Percentiles rank a stretch among this genome's conserved stretches.
phyloP scores from a whole-genome alignment of 2,888 invertebrate species.

The Gnatocerus cornutus region DNA sequence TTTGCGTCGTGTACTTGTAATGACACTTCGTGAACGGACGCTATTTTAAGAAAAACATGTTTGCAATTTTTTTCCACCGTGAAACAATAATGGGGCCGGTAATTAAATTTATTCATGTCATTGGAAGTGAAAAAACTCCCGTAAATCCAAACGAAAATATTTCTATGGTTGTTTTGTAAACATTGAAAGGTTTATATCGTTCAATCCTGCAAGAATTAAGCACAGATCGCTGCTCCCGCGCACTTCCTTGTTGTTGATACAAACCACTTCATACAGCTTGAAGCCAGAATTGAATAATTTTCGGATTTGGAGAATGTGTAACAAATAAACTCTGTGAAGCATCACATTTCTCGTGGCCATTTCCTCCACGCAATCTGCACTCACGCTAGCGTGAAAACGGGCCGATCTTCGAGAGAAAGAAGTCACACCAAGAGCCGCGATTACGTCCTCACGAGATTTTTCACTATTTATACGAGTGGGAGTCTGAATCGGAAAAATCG shows the following conservation, averaged over 20 bases:
- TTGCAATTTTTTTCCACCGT: not conserved
- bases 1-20: not conserved
- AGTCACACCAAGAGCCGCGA: not conserved
- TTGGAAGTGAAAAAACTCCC: no score
- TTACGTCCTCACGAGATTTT: slow-evolving; percentile 9
- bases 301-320: not conserved
- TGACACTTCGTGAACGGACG: not conserved
- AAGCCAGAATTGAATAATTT: not conserved
- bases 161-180: no score
- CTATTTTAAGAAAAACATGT: not conserved
- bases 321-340: not conserved
- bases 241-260: no score
- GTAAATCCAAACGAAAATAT: no score
- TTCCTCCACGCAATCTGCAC: not conserved
- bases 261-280: no score
- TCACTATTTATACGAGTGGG: slow-evolving; percentile 11
- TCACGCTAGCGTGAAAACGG: slow-evolving; percentile 12
- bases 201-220: no score
- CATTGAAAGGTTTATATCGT: no score
- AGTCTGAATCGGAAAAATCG: slow-evolving; percentile 14
- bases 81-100: no score
- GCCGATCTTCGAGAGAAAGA: not conserved
- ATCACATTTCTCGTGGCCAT: slow-evolving; percentile 3
- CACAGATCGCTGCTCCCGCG: no score
- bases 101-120: no score